Evolutionary conservation across 2,888 invertebrate genomes (phyloP).

Genomic region (Uropetala carovei): DNA sequence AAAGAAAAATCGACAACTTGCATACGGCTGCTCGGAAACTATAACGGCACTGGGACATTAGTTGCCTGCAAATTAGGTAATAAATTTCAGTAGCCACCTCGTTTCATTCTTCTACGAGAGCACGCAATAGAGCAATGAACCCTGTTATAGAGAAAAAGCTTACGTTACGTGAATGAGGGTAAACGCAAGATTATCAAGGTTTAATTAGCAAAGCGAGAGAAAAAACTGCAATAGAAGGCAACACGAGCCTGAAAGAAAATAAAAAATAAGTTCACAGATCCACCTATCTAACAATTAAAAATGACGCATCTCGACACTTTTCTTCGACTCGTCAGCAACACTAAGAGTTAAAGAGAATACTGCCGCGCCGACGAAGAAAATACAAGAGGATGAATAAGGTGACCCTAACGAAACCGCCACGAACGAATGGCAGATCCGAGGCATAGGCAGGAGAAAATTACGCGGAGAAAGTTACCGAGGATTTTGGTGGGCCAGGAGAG

Average conservation of each 20-base stretch:
- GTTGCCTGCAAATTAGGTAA: neutral
- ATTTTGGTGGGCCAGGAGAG: neutral
- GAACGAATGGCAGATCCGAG: neutral
- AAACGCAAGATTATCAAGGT: too few relatives aligned
- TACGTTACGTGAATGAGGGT: neutral
- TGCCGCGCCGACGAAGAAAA: neutral
- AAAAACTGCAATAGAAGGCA: too few relatives aligned
- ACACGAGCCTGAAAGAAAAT: too few relatives aligned
- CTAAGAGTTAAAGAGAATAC: too few relatives aligned
- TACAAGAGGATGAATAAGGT: neutral
- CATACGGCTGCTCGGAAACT: neutral
- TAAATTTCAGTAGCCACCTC: neutral
- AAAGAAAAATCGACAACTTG: neutral
- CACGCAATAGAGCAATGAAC: slow-evolving; percentile 14
- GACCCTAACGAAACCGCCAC: too few relatives aligned
- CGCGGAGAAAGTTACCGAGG: slow-evolving; percentile 5
- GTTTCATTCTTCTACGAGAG: neutral
- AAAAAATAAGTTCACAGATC: too few relatives aligned
- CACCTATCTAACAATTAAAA: too few relatives aligned
- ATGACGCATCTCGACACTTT: too few relatives aligned
- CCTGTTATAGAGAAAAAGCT: neutral
- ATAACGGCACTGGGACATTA: neutral
- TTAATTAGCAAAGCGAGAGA: too few relatives aligned
- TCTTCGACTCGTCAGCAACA: too few relatives aligned
- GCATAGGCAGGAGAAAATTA: neutral